Evolutionary conservation across 1,140 invertebrate genomes (phyloP).

Genomic region (Pseudomyrmex sp.): DNA sequence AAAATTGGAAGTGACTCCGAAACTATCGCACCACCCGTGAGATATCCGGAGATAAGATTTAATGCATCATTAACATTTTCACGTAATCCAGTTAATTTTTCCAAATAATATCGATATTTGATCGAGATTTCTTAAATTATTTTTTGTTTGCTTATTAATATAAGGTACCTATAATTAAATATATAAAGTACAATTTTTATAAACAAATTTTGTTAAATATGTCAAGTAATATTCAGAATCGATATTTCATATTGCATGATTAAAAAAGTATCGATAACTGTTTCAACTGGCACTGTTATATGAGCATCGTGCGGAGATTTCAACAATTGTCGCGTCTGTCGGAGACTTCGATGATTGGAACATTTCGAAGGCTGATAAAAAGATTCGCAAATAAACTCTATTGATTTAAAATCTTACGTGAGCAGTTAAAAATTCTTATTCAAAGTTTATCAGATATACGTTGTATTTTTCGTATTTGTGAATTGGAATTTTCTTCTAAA

Average conservation of each 20-base stretch:
- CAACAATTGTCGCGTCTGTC: conserved; percentile 4
- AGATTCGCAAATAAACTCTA: neutral
- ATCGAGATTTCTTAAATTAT: neutral
- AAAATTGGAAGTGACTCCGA: neutral
- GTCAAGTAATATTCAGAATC: neutral
- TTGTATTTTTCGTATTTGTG: too few species aligned
- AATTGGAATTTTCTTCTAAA: neutral
- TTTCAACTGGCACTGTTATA: conserved; percentile 3
- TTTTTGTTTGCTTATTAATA: neutral
- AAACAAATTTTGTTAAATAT: neutral
- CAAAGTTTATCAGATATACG: too few species aligned
- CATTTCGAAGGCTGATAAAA: neutral
- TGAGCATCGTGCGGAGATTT: neutral
- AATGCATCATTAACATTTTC: neutral
- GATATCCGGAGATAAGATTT: neutral
- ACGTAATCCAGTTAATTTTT: neutral
- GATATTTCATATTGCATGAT: neutral
- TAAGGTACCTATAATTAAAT: neutral
- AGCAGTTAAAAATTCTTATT: too few species aligned
- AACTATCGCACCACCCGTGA: conserved; percentile 3
- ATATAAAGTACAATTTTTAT: too few species aligned
- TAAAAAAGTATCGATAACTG: neutral
- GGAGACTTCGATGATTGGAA: conserved; percentile 31
- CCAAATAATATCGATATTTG: neutral
- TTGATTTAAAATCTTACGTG: neutral